These are phyloP conservation scores for Hirundo rustica DNA, from an alignment of 2,797 vertebrate genomes.

Conservation along the genomic window DNA sequence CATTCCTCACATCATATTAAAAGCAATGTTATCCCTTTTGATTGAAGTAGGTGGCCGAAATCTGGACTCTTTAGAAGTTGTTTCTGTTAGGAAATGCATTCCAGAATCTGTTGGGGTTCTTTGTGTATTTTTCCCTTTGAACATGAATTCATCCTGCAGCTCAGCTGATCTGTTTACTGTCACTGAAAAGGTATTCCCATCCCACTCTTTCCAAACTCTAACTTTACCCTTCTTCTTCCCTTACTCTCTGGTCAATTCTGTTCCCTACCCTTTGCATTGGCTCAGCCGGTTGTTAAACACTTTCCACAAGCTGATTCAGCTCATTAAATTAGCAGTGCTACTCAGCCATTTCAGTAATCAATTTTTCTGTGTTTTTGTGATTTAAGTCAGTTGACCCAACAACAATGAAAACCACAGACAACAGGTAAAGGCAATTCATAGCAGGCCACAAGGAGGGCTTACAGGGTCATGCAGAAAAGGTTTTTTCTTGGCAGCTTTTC, in stretches of 20 bases:
- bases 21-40: not conserved
- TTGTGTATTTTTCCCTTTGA: not conserved
- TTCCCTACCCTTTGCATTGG: not conserved
- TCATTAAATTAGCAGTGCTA: not conserved
- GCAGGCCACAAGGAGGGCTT: not conserved
- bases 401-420: not conserved
- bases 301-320: not conserved
- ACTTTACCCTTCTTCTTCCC: not conserved
- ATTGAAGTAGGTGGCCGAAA: not conserved
- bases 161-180: not conserved
- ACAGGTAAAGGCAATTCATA: not conserved
- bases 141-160: not conserved
- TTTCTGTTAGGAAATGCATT: not conserved
- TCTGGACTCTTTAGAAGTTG: not conserved
- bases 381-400: not conserved
- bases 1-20: not conserved
- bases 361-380: not conserved
- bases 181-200: not conserved
- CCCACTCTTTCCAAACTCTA: not conserved
- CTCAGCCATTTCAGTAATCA: not conserved
- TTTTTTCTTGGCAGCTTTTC: not conserved
- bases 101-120: not conserved
- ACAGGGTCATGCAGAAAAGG: not conserved
- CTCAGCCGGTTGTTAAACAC: not conserved
- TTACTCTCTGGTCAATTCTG: not conserved